A percentile compares a stretch with the other conserved stretches of the same genome.
Conservation (phyloP, 2,888 invertebrate species). For the Chrysomela aeneicollis region DNA sequence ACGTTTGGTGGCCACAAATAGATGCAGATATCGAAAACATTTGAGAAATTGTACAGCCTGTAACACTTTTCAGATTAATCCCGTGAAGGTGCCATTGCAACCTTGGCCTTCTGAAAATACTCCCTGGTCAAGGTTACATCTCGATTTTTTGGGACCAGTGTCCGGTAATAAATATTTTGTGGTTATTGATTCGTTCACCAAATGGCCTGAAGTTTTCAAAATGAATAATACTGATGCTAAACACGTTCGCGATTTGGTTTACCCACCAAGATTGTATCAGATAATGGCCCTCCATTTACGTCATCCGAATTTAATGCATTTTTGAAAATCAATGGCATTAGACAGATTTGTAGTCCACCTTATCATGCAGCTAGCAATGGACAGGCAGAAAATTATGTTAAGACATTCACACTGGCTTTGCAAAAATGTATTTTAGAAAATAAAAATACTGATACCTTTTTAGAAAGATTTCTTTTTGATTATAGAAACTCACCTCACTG, state of each 20-base stretch:
- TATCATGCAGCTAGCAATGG: conserved; percentile 34
- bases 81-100: conserved; percentile 24
- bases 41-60: conserved; percentile 28
- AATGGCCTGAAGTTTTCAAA: conserved; percentile 42
- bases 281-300: conserved; percentile 36
- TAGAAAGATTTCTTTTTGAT: conserved; percentile 30
- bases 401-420: conserved; percentile 25
- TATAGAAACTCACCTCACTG: conserved; percentile 28
- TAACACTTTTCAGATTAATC: conserved; percentile 14
- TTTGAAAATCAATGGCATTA: conserved; percentile 27
- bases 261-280: no score
- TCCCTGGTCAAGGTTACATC: conserved; percentile 38
- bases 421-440: conserved; percentile 21
- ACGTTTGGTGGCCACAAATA: conserved; percentile 43
- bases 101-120: conserved; percentile 23
- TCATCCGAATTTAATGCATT: conserved; percentile 41
- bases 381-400: conserved; percentile 35
- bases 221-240: conserved; percentile 16
- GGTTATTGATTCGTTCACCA: conserved; percentile 42
- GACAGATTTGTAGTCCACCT: conserved; percentile 21
- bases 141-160: conserved; percentile 44
- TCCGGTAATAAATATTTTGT: conserved; percentile 39
- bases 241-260: conserved; percentile 44
- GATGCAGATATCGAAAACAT: conserved; percentile 31
- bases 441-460: background rate